A percentile compares a stretch with the other conserved stretches of the same genome.
Conservation (phyloP, 1,140 invertebrate species). For the Drosophila sechellia region DNA sequence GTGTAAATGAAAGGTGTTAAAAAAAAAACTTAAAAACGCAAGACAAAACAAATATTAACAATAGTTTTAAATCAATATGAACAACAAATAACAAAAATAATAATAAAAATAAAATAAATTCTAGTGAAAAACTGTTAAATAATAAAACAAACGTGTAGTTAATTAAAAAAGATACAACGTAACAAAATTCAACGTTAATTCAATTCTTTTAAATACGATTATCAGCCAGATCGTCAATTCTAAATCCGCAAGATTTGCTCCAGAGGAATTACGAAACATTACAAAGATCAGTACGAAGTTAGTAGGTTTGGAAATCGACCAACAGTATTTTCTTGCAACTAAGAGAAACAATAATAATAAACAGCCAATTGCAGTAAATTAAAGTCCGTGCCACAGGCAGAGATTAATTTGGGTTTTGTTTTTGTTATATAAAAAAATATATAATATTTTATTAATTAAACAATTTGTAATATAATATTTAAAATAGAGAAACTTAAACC, state of each 20-base stretch:
- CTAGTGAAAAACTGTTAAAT: background rate
- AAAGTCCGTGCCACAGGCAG: conserved; percentile 44
- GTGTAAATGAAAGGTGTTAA: conserved; percentile 6
- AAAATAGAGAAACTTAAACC: conserved; percentile 58
- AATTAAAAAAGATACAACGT: background rate
- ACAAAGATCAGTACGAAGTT: conserved; percentile 7
- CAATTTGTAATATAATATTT: conserved; percentile 61
- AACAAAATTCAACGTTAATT: background rate
- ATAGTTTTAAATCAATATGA: background rate
- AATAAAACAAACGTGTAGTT: background rate
- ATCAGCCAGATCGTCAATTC: background rate
- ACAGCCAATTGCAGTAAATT: conserved; percentile 48
- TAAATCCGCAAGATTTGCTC: conserved; percentile 6
- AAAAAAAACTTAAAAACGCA: background rate
- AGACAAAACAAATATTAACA: conserved; percentile 8
- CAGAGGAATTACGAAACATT: conserved; percentile 1
- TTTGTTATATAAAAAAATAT: conserved; percentile 61
- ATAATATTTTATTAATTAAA: conserved; percentile 61
- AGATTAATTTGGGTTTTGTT: conserved; percentile 46
- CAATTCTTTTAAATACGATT: background rate
- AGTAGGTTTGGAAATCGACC: conserved; percentile 30
- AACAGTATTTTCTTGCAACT: conserved; percentile 79
- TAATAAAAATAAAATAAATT: background rate
- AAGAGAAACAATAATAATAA: conserved; percentile 53
- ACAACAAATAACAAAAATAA: background rate